Percentiles rank a stretch among this genome's conserved stretches.
phyloP scores from a whole-genome alignment of 2,888 invertebrate genomes.

The Spisula solida region DNA sequence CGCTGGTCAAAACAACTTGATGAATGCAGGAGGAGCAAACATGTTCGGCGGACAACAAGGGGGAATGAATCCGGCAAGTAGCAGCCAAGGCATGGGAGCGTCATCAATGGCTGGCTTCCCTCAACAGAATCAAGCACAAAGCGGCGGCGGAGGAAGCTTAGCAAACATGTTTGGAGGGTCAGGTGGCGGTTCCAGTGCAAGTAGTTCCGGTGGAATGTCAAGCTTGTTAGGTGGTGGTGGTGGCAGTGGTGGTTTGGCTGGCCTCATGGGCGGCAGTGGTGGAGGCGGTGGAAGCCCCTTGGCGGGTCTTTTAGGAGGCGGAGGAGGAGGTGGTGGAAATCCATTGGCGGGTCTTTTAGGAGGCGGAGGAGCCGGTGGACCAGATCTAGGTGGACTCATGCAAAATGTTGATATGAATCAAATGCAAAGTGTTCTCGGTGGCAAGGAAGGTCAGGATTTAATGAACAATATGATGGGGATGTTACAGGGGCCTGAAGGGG shows the following conservation, averaged over 20 bases:
- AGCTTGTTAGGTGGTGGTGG: background rate
- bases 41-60: constrained; percentile 19
- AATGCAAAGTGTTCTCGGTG: constrained; percentile 49
- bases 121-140: constrained; percentile 11
- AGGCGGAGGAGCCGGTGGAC: constrained; percentile 46
- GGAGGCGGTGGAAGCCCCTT: constrained; percentile 22
- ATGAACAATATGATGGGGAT: constrained; percentile 59
- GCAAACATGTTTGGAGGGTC: background rate
- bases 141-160: background rate
- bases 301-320: constrained; percentile 35
- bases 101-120: constrained; percentile 13
- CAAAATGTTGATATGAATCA: constrained; percentile 60
- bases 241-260: constrained; percentile 22
- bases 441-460: constrained; percentile 55
- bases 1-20: constrained; percentile 8
- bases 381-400: constrained; percentile 50
- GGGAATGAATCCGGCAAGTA: background rate
- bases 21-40: background rate
- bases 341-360: constrained; percentile 48
- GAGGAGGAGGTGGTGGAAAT: constrained; percentile 47
- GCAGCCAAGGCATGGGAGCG: background rate
- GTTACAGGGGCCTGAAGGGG: constrained; percentile 57
- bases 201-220: constrained; percentile 1
- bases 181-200: background rate
- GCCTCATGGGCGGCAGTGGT: constrained; percentile 54